phyloP scores from a whole-genome alignment of 1,140 invertebrate genomes.

The Protaetia brevitarsis region DNA sequence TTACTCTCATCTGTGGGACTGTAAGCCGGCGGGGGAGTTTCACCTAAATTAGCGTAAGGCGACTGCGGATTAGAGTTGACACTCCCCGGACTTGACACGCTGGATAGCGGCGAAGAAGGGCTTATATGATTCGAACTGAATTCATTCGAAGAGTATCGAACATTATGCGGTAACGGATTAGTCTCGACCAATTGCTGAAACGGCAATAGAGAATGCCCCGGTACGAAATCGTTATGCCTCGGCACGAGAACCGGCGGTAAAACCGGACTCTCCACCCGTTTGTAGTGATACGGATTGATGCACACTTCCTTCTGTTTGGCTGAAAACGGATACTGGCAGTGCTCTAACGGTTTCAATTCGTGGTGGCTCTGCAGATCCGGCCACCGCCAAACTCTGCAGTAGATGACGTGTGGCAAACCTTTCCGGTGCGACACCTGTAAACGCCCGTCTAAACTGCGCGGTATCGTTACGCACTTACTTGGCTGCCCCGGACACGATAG shows the following conservation, averaged over 20 bases:
- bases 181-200: constrained; percentile 88
- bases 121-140: constrained; percentile 59
- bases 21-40: constrained; percentile 92
- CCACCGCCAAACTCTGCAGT: constrained; percentile 98
- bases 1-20: constrained; percentile 77
- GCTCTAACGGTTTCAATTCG: constrained; percentile 90
- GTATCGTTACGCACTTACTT: constrained; percentile 98
- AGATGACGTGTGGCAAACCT: constrained; percentile 96
- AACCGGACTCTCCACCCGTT: constrained; percentile 90
- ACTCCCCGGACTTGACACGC: constrained; percentile 62
- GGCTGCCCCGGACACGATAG: constrained; percentile 89
- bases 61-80: constrained; percentile 55
- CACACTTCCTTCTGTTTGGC: constrained; percentile 97
- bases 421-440: constrained; percentile 94
- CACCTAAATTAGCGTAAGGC: constrained; percentile 73
- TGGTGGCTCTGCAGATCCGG: constrained; percentile 97
- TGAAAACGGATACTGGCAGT: constrained; percentile 92
- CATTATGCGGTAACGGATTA: constrained; percentile 91
- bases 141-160: constrained; percentile 79
- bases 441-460: constrained; percentile 90
- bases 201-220: constrained; percentile 81
- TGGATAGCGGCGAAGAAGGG: constrained; percentile 60
- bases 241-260: constrained; percentile 94
- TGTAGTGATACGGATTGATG: constrained; percentile 99
- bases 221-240: constrained; percentile 91